Base-by-base conservation (phyloP, 2,888 invertebrate species). In the Mongoloraphidia duomilia region DNA sequence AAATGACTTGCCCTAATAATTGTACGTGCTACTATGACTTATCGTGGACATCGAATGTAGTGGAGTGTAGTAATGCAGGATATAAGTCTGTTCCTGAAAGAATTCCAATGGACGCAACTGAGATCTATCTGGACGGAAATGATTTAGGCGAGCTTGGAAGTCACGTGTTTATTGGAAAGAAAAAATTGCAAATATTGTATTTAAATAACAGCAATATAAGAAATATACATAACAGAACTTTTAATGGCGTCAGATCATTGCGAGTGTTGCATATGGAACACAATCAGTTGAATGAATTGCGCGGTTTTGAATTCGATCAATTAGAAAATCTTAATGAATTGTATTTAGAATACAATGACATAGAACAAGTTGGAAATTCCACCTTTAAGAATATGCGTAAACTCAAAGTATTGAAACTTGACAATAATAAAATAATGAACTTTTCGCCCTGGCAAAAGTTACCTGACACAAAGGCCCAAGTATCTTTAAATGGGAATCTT, bases 81-180 rank as follows among this genome's bases (percentile, higher is more conserved):
- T 82, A 82, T 69, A 80, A 77, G 61, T 74, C 74, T 65, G 82
- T 88, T 54, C 87, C 88, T 44, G 79, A 81, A 57, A 77, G 80
- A 63, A 82, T 91, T 61, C 90, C 90, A 52, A 89, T 90, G 86
- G 88, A 89, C 69, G 87, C 88, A 58, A 89, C 89, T 58, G 85
- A 87, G 70, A 82, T 90, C 61, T 85, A 85, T 69, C 74, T 90
- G 61, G 87, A 88, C 66, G 88, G 87, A 54, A 86, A 88, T 67
- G 74, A 82, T 64, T 74, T 90, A 54, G 80, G 80, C 57, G 80
- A 83, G 61, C 75, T 91, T 55, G 81, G 82, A 60, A 84, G 84
- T 70, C 87, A 88, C 73, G 83, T 84, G 63, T 89, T 91, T 69
- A 84, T 90, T 64, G 89, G 87, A 53, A 84, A 87, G 70, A 85